Conservation (phyloP, 1,140 invertebrate species). For the Drosophila sproati region DNA sequence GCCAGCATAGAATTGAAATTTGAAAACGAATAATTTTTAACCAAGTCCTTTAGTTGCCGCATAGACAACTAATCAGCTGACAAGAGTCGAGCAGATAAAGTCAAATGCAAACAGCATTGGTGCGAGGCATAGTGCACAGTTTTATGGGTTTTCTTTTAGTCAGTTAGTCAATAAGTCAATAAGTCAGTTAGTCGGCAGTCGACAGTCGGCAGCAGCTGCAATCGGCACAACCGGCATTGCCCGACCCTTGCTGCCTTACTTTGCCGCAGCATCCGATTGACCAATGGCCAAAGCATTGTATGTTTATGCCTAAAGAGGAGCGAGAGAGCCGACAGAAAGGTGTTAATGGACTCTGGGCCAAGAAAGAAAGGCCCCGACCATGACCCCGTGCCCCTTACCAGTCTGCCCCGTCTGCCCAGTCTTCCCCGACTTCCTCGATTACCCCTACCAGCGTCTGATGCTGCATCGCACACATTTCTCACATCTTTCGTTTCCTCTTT, state of each 20-base stretch:
- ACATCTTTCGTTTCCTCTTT: conserved; percentile 32
- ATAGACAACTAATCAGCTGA: not conserved
- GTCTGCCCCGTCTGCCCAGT: not conserved
- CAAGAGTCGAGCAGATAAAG: conserved; percentile 18
- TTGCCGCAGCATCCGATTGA: conserved; percentile 23
- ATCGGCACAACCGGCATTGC: conserved; percentile 4
- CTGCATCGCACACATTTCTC: conserved; percentile 42
- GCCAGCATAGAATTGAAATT: too few relatives aligned
- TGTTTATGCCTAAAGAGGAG: conserved; percentile 15
- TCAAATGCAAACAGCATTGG: conserved; percentile 10
- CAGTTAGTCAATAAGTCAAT: not conserved
- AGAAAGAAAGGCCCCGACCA: conserved; percentile 46
- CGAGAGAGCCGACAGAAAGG: conserved; percentile 28
- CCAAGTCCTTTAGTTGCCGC: not conserved
- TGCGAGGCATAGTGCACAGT: conserved; percentile 33
- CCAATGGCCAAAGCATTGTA: conserved; percentile 8
- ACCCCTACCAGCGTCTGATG: conserved; percentile 1
- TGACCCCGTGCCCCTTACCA: conserved; percentile 13
- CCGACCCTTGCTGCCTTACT: conserved; percentile 18
- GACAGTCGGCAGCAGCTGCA: conserved; percentile 15
- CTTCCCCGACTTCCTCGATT: too few relatives aligned
- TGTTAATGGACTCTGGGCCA: conserved; percentile 47
- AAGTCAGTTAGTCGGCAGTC: not conserved
- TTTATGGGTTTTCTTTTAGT: conserved; percentile 28
- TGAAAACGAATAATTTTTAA: too few relatives aligned